These are phyloP conservation scores for Lasioglossum albipes DNA, from an alignment of 1,140 invertebrate genomes.

Conservation along the genomic window DNA sequence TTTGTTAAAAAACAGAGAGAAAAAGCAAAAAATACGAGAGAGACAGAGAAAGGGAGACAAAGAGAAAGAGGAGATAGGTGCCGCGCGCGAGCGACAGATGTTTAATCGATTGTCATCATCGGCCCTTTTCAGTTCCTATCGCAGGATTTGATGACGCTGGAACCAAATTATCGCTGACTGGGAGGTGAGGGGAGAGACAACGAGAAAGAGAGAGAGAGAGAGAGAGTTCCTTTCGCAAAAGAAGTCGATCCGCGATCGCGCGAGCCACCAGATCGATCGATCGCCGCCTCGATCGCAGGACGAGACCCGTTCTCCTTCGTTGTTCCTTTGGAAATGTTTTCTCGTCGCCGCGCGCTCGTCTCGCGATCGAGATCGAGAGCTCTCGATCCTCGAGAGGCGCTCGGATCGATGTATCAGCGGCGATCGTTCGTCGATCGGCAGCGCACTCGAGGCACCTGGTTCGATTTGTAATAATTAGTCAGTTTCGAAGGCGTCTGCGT, in stretches of 20 bases:
- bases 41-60: background rate
- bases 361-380: background rate
- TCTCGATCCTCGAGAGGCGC: background rate
- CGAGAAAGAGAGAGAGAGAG: background rate
- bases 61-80: background rate
- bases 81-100: background rate
- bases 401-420: background rate
- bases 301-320: background rate
- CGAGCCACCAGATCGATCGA: background rate
- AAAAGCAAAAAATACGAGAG: background rate
- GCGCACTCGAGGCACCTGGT: conserved; percentile 6
- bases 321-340: background rate
- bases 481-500: conserved; percentile 29
- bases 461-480: conserved; percentile 34
- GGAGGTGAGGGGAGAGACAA: background rate
- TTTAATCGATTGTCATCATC: conserved; percentile 15
- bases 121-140: conserved; percentile 43
- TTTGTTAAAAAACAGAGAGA: background rate
- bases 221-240: conserved; percentile 12
- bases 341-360: background rate
- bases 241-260: conserved; percentile 11
- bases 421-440: conserved; percentile 5
- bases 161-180: background rate
- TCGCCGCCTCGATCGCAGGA: background rate
- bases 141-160: conserved; percentile 28